A percentile compares a stretch with the other conserved stretches of the same genome.
Evolutionary conservation across 37 sponge, comb jelly and placozoan species (phyloP).

Genomic region (Aphrocallistes beatrix): DNA sequence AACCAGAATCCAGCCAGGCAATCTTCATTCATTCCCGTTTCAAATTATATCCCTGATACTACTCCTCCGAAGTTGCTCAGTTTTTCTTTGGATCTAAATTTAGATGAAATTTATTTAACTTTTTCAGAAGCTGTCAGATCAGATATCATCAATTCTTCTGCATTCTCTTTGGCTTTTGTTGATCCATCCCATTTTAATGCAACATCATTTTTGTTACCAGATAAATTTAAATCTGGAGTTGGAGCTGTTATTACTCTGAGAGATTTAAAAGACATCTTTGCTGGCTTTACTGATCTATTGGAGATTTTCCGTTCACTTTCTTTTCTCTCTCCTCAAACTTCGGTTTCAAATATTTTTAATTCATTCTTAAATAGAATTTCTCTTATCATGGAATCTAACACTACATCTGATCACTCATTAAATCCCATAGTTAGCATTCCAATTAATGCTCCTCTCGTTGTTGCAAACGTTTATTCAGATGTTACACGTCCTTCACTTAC

Average conservation of each 20-base stretch:
- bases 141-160: background rate
- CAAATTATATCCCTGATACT: conserved; percentile 2
- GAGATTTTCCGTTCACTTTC: background rate
- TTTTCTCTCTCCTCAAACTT: background rate
- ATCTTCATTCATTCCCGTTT: background rate
- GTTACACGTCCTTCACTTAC: conserved; percentile 40
- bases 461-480: conserved; percentile 17
- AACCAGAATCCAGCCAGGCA: background rate
- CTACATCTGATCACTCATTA: background rate
- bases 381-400: background rate
- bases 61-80: background rate
- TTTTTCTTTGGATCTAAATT: conserved; percentile 29
- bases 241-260: background rate
- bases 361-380: background rate
- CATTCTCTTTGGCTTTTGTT: background rate
- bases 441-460: background rate
- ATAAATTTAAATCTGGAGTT: background rate
- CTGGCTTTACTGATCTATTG: background rate
- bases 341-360: background rate
- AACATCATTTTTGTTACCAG: background rate
- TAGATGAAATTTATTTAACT: conserved; percentile 31
- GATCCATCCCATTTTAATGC: background rate
- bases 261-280: background rate
- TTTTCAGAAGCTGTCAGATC: conserved; percentile 43
- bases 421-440: background rate